phyloP scores from a whole-genome alignment of 2,797 vertebrate genomes.

The Paguma larvata region DNA sequence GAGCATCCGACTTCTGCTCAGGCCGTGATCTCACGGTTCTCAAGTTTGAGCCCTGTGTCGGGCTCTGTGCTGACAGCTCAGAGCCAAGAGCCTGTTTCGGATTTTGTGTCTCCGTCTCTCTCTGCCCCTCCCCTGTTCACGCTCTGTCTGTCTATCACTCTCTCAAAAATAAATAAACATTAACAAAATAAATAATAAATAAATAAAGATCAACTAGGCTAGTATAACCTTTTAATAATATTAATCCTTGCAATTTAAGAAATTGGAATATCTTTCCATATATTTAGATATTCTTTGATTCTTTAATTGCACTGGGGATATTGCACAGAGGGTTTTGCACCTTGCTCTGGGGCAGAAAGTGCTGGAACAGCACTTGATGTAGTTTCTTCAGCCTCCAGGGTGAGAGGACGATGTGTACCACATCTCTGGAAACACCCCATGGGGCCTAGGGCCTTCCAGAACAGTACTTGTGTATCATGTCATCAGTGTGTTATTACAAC shows the following conservation, averaged over 20 bases:
- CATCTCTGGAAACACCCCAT: neutral
- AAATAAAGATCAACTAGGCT: neutral
- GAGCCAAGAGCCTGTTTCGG: no score
- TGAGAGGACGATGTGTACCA: neutral
- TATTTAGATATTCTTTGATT: conserved; percentile 26
- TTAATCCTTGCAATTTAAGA: neutral
- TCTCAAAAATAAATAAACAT: no score
- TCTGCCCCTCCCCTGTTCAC: no score
- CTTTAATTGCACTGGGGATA: neutral
- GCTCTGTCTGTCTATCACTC: no score
- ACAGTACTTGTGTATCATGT: neutral
- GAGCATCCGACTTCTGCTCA: no score
- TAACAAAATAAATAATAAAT: no score
- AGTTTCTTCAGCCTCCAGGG: neutral
- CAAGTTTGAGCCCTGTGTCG: no score
- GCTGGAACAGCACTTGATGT: neutral
- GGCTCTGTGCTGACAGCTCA: no score
- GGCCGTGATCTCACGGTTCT: no score
- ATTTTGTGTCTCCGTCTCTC: no score
- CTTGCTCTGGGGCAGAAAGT: neutral
- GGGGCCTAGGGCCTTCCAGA: neutral
- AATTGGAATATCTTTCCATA: neutral
- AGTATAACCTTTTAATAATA: neutral
- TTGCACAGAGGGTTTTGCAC: neutral
- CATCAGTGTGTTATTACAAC: conserved; percentile 28